Evolutionary conservation across 2,888 invertebrate species (phyloP), one percentile per base, ranked within the genome.

Genomic region (Raillietiella orientalis): DNA sequence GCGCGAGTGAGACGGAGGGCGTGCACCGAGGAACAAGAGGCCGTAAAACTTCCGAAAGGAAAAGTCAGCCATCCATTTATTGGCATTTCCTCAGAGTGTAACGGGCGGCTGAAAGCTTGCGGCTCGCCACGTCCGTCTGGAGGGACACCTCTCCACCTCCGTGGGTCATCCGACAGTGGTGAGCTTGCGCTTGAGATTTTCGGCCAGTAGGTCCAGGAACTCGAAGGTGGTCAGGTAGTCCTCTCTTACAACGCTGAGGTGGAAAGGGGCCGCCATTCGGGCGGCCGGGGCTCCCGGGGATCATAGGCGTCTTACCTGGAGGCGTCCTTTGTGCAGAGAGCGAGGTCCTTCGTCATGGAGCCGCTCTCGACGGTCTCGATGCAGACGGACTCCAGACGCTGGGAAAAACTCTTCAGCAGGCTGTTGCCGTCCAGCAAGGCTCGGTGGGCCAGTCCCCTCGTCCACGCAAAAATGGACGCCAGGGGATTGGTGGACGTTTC

Each of bases 401-500:
- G 58, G n/a, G 79, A 69, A 44, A 90, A 96, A 29, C 58, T 54
- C 34, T 58, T 55, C 24, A 90, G 55, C 25, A 54, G 54, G 5
- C 47, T 41, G 42, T 96, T 96, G 36, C 64, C 55, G 43, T 96
- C 93, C 33, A 96, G 53, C 41, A 82, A 75, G 29, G 90, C 93
- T 30, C 93, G 64, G 43, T 96, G 93, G 26, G 72, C 49, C 4
- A 93, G 55, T 24, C 90, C 96, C 37, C 66, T 60, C 0, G 84
- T 79, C 96, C 96, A 96, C 2, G 96, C 96, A 49, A 87, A 96
- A 41, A 96, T 93, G 1, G 90, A 93, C 13, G 93, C 57, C 54
- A 96, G 90, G 0, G 93, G 82, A 49, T 96, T 96, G 25, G 93
- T 96, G 16, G 90, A 90, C 0, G 96, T 96, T 51, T 90, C 90